phyloP scores from a whole-genome alignment of 2,797 vertebrate species.

The Psittacula derbiana region DNA sequence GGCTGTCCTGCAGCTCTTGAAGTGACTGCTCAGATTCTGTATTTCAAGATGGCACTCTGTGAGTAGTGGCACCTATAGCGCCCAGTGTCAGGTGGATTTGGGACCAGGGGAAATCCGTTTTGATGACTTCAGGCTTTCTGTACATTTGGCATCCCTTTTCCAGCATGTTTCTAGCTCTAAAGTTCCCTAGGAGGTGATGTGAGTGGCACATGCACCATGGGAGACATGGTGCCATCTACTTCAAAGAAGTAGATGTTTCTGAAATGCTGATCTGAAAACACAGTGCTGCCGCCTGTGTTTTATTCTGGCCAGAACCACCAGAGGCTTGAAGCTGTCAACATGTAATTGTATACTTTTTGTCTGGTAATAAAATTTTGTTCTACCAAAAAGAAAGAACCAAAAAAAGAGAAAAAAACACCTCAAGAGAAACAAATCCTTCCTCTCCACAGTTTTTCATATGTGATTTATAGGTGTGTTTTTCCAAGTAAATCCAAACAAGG shows the following conservation, averaged over 20 bases:
- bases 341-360: neutral
- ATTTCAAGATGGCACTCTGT: neutral
- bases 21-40: neutral
- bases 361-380: neutral
- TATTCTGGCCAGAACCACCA: neutral
- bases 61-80: neutral
- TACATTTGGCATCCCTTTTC: neutral
- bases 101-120: neutral
- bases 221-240: neutral
- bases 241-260: neutral
- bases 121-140: neutral
- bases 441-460: neutral
- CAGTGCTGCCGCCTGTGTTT: neutral
- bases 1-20: neutral
- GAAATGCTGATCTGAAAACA: neutral
- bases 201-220: neutral
- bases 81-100: neutral
- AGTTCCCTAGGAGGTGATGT: neutral
- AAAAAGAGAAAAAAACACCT: neutral
- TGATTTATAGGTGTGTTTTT: slow-evolving; percentile 61
- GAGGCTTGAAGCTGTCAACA: slow-evolving; percentile 3
- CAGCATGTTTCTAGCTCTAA: neutral
- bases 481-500: slow-evolving; percentile 20
- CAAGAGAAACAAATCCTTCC: slow-evolving; percentile 3
- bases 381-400: neutral